phyloP scores from a whole-genome alignment of 2,113 vertebrate genomes.

The Pelvicachromis taeniatus region DNA sequence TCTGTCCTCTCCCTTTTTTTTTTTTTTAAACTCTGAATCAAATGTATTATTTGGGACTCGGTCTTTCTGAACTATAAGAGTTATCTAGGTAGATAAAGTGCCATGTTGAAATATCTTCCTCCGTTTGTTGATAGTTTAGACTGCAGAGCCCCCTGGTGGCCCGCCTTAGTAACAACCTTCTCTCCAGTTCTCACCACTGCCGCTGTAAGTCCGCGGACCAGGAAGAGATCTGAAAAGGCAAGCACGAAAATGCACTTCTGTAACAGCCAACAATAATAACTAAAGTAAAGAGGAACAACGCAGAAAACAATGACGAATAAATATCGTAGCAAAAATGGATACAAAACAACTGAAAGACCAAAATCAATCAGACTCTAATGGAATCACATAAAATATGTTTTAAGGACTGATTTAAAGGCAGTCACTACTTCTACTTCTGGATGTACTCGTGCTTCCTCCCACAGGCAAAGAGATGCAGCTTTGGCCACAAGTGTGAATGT shows the following conservation, averaged over 20 bases:
- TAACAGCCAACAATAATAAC: background rate
- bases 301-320: background rate
- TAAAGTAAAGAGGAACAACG: background rate
- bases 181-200: slow-evolving; percentile 88
- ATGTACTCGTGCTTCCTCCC: background rate
- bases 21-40: slow-evolving; percentile 32
- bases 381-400: background rate
- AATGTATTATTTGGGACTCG: slow-evolving; percentile 2
- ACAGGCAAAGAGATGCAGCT: background rate
- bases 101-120: slow-evolving; percentile 83
- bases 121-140: slow-evolving; percentile 72
- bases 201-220: slow-evolving; percentile 83
- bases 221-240: slow-evolving; percentile 81
- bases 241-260: background rate
- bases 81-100: slow-evolving; percentile 93
- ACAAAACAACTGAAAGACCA: background rate
- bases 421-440: background rate
- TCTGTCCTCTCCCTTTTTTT: slow-evolving; percentile 2
- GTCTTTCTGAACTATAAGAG: slow-evolving; percentile 50
- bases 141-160: slow-evolving; percentile 64
- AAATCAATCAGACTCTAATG: background rate
- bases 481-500: background rate
- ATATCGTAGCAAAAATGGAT: background rate
- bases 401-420: accelerated
- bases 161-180: slow-evolving; percentile 91